Evolutionary conservation across 2,888 invertebrate species (phyloP).

Genomic region (Ornithoptera priamus): DNA sequence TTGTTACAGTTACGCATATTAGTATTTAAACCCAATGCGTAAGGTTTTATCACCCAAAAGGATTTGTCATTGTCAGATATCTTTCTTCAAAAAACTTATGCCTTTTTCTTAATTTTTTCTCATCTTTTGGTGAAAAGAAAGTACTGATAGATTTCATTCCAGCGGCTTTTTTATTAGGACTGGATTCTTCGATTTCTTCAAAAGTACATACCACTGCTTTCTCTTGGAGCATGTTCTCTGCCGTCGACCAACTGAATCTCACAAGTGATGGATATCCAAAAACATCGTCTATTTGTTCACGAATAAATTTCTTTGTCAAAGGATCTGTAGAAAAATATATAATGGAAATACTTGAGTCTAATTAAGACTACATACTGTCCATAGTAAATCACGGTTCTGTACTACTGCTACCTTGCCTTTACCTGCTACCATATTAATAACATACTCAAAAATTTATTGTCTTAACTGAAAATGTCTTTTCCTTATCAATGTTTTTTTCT

Average conservation of each 20-base stretch:
- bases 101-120: slow-evolving; percentile 69
- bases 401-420: no score
- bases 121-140: slow-evolving; percentile 71
- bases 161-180: slow-evolving; percentile 55
- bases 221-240: slow-evolving; percentile 88
- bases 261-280: slow-evolving; percentile 98
- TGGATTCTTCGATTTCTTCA: slow-evolving; percentile 79
- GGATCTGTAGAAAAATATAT: slow-evolving; percentile 84
- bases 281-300: slow-evolving; percentile 88
- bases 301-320: slow-evolving; percentile 93
- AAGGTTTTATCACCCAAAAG: slow-evolving; percentile 57
- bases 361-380: no score
- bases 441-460: no score
- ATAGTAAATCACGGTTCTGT: no score
- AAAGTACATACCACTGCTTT: slow-evolving; percentile 86
- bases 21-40: background rate
- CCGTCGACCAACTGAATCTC: slow-evolving; percentile 98
- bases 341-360: no score
- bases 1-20: no score
- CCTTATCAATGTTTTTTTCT: no score
- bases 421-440: no score
- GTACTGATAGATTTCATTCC: slow-evolving; percentile 81
- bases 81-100: slow-evolving; percentile 86
- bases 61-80: slow-evolving; percentile 77
- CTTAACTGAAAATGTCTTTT: no score